Evolutionary conservation across 1,140 invertebrate genomes (phyloP).

Genomic region (Papilio glaucus): DNA sequence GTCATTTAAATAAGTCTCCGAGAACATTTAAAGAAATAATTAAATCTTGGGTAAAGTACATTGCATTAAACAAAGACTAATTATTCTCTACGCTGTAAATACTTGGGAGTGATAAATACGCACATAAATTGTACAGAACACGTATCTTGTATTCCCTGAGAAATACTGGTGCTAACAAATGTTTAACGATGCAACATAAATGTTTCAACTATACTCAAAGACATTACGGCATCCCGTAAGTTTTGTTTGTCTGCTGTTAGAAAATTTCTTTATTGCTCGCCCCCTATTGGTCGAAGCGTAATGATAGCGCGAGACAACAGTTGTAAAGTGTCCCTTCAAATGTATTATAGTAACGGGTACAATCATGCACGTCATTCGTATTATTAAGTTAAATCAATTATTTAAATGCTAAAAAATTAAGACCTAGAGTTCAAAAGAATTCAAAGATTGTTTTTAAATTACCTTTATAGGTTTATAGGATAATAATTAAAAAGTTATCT

Average conservation of each 20-base stretch:
- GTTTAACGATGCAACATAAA: constrained; percentile 33
- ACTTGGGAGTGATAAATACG: constrained; percentile 19
- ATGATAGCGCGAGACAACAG: constrained; percentile 43
- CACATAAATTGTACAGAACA: constrained; percentile 8
- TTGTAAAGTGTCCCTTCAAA: constrained; percentile 44
- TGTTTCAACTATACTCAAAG: constrained; percentile 31
- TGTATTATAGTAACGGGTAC: constrained; percentile 28
- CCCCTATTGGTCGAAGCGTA: constrained; percentile 41
- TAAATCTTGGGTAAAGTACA: background rate
- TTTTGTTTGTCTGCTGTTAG: constrained; percentile 43
- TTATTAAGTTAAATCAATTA: too few species aligned
- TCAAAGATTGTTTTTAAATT: too few species aligned
- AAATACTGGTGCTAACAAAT: constrained; percentile 19
- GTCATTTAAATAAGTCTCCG: too few species aligned
- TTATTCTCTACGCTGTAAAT: background rate
- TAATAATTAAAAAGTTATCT: too few species aligned
- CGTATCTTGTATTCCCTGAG: constrained; percentile 6
- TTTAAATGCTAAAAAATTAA: too few species aligned
- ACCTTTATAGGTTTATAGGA: too few species aligned
- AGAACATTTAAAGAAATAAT: too few species aligned
- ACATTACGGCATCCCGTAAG: constrained; percentile 28
- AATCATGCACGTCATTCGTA: background rate
- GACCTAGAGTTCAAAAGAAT: too few species aligned
- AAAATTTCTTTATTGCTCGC: constrained; percentile 48
- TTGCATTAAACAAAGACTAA: constrained; percentile 7